phyloP scores from a whole-genome alignment of 2,113 vertebrate species.

The Nycticorax nycticorax region DNA sequence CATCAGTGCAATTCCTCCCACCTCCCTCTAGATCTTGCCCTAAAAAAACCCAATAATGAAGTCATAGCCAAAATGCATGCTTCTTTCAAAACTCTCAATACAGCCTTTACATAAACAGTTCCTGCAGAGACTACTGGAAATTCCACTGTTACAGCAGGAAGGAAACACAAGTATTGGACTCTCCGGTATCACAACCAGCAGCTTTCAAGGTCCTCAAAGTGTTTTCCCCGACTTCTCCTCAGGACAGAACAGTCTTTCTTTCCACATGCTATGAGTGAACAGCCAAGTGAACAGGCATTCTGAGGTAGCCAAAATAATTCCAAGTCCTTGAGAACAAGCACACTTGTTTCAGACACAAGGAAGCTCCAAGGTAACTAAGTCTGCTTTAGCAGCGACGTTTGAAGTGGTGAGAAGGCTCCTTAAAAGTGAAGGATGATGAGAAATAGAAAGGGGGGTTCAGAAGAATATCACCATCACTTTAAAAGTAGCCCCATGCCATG shows the following conservation, averaged over 20 bases:
- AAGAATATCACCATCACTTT: not conserved
- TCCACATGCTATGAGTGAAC: not conserved
- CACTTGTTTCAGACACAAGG: not conserved
- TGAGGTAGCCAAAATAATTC: not conserved
- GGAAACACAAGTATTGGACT: not conserved
- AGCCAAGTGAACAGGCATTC: not conserved
- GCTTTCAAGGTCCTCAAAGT: not conserved
- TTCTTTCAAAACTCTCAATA: constrained; percentile 8
- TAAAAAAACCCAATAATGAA: not conserved
- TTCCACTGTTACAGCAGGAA: not conserved
- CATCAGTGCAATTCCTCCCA: not conserved
- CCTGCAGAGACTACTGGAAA: not conserved
- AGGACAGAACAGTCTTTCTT: not conserved
- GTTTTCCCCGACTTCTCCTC: not conserved
- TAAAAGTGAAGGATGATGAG: not conserved
- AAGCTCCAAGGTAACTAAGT: not conserved
- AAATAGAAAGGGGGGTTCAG: not conserved
- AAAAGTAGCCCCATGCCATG: not conserved
- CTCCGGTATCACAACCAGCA: not conserved
- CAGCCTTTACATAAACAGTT: not conserved
- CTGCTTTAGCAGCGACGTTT: not conserved
- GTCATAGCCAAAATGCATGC: not conserved
- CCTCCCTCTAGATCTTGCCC: not conserved
- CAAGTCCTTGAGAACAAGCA: not conserved
- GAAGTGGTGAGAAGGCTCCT: not conserved